Conservation (phyloP, 2,888 invertebrate genomes). For the Sarcophaga carnaria region DNA sequence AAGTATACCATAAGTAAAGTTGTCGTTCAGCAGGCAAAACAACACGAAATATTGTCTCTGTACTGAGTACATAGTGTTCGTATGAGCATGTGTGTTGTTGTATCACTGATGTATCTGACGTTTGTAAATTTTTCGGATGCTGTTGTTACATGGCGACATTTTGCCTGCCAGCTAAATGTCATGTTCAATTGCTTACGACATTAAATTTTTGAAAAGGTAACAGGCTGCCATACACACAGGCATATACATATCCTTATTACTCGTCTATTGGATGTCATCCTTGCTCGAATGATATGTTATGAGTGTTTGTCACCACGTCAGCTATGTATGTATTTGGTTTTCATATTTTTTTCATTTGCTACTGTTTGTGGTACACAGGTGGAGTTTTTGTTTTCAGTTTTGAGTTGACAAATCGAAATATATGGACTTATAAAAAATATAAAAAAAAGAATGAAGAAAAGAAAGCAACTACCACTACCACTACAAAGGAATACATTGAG, state of each 20-base stretch:
- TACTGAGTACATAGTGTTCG: neutral
- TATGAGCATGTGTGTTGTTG: slow-evolving; percentile 10
- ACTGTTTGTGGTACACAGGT: neutral
- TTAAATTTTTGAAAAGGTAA: slow-evolving; percentile 68
- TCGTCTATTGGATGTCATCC: slow-evolving; percentile 8
- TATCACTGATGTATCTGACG: slow-evolving; percentile 1
- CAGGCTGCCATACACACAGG: slow-evolving; percentile 9
- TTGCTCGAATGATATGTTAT: slow-evolving; percentile 44
- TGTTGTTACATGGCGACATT: slow-evolving; percentile 36
- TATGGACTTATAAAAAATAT: neutral
- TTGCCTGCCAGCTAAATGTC: slow-evolving; percentile 67
- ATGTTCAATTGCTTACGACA: slow-evolving; percentile 72
- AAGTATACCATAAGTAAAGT: slow-evolving; percentile 13
- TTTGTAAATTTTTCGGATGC: slow-evolving; percentile 39
- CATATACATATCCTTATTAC: neutral
- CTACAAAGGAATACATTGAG: neutral
- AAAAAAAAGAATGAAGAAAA: neutral
- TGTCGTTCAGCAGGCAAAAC: slow-evolving; percentile 10
- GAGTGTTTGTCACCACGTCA: slow-evolving; percentile 49
- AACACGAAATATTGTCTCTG: neutral
- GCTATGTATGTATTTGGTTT: slow-evolving; percentile 8
- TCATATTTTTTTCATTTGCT: neutral
- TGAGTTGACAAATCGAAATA: no score
- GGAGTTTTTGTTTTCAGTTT: neutral
- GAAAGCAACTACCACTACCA: no score